Evolutionary conservation across 2,888 invertebrate species (phyloP).

Genomic region (Epinotia demarniana): DNA sequence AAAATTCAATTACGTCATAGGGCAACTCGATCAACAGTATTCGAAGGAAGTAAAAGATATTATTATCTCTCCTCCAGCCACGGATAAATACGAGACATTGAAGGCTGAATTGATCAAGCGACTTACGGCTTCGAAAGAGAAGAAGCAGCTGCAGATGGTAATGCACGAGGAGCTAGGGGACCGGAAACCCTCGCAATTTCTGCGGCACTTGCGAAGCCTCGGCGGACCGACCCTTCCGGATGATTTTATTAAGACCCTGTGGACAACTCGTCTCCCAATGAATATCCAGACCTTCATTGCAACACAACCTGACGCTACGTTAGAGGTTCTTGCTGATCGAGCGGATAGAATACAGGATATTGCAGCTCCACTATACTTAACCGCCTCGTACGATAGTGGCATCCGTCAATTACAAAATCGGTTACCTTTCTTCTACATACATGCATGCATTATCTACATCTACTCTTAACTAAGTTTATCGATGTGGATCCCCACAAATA

Average conservation of each 20-base stretch:
- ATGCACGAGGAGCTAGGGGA: conserved; percentile 47
- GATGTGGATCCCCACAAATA: no score
- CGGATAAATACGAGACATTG: conserved; percentile 44
- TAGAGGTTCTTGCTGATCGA: background rate
- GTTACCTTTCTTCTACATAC: no score
- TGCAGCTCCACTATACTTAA: background rate
- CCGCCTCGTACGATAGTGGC: no score
- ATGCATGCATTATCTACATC: no score
- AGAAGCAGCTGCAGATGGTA: conserved; percentile 46
- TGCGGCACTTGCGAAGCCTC: conserved; percentile 42
- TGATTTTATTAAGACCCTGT: conserved; percentile 44
- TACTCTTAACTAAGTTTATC: no score
- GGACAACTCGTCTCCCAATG: conserved; percentile 12
- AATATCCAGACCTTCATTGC: conserved; percentile 17
- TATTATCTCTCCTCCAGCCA: conserved; percentile 46
- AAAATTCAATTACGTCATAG: conserved; percentile 48
- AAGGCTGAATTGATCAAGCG: conserved; percentile 46
- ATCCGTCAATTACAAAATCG: no score
- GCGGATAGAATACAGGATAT: conserved; percentile 9
- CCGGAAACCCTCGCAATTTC: conserved; percentile 47
- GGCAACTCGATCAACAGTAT: conserved; percentile 46
- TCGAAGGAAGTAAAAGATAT: conserved; percentile 49
- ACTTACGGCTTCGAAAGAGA: conserved; percentile 45
- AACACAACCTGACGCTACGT: background rate
- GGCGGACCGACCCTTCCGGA: conserved; percentile 46